A percentile compares a stretch with the other conserved stretches of the same genome.
phyloP scores from a whole-genome alignment of 2,113 vertebrate species.

The Cyrtonyx montezumae region DNA sequence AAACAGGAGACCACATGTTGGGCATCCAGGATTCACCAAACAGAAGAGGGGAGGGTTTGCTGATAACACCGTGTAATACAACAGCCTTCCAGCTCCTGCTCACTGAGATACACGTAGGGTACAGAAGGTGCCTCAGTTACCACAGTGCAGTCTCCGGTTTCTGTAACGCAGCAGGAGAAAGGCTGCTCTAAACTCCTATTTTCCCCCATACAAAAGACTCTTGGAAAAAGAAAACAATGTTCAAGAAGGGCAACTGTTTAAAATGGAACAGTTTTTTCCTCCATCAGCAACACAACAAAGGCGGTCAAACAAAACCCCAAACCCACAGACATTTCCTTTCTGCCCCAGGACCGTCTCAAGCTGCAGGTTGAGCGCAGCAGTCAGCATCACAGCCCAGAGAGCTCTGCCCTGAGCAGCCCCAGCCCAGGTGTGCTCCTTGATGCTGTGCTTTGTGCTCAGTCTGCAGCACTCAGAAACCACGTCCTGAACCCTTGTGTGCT shows the following conservation, averaged over 20 bases:
- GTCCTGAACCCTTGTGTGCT: rapidly evolving
- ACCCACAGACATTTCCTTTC: rapidly evolving
- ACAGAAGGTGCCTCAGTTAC: no score
- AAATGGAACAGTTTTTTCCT: neutral
- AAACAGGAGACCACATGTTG: rapidly evolving
- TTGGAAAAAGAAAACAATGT: neutral
- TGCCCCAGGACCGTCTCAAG: neutral
- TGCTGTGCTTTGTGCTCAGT: neutral
- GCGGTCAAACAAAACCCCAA: no score
- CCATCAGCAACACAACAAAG: neutral
- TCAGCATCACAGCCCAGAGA: rapidly evolving
- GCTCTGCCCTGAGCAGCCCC: neutral
- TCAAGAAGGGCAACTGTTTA: neutral
- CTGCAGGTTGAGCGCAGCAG: neutral
- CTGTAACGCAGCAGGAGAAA: neutral
- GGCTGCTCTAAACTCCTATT: neutral
- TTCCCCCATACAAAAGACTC: neutral
- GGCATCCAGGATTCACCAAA: neutral
- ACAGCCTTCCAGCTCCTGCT: neutral
- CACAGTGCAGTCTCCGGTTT: neutral
- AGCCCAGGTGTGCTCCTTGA: neutral
- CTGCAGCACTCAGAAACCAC: neutral
- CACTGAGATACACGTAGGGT: rapidly evolving
- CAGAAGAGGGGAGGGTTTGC: neutral
- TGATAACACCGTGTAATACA: neutral